These are phyloP conservation scores for Tautogolabrus adspersus DNA, from an alignment of 2,113 vertebrate species.

Conservation along the genomic window DNA sequence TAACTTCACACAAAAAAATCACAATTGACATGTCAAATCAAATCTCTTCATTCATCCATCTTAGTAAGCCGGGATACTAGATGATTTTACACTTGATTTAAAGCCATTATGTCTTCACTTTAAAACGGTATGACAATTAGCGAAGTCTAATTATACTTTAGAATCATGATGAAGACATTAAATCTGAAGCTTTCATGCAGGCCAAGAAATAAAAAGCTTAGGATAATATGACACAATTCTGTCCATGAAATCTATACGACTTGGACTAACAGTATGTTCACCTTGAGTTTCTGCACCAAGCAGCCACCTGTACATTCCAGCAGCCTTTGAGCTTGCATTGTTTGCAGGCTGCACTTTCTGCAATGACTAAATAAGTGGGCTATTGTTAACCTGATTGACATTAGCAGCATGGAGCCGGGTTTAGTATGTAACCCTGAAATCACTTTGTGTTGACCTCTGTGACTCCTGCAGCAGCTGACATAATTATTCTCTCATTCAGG, in stretches of 20 bases:
- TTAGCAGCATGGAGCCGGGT: constrained; percentile 57
- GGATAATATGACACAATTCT: neutral
- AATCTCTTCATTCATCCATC: neutral
- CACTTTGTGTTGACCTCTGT: constrained; percentile 42
- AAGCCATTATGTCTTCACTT: neutral
- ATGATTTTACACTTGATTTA: constrained; percentile 20
- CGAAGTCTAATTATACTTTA: neutral
- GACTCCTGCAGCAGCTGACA: constrained; percentile 42
- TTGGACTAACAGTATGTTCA: neutral
- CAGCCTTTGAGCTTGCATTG: constrained; percentile 49
- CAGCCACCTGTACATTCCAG: constrained; percentile 53
- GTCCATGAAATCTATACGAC: neutral
- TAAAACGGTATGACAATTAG: neutral
- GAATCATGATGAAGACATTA: neutral
- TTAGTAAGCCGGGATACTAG: neutral
- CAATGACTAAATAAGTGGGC: constrained; percentile 67
- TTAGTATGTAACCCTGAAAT: constrained; percentile 57
- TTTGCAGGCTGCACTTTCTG: constrained; percentile 60
- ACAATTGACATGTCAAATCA: neutral
- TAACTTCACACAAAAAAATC: too few species aligned
- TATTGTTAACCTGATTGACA: constrained; percentile 77
- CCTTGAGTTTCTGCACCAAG: neutral
- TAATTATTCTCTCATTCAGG: constrained; percentile 42
- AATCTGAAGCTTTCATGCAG: neutral
- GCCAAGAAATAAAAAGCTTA: neutral